Percentiles rank a stretch among this genome's conserved stretches.
These are phyloP conservation scores for Thymelicus lineola DNA, from an alignment of 2,888 invertebrate genomes.

Conservation along the genomic window DNA sequence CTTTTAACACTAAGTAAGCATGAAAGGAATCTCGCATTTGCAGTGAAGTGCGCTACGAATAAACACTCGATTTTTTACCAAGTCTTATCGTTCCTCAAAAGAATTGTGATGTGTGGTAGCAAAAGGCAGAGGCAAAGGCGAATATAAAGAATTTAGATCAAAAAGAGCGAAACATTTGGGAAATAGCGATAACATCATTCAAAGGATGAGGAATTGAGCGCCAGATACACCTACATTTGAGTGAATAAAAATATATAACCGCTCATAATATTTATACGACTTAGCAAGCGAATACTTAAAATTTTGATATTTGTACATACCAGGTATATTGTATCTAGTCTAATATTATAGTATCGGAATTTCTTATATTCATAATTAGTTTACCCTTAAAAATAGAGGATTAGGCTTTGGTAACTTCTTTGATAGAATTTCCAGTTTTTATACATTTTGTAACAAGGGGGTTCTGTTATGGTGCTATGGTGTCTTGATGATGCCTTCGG, in stretches of 20 bases:
- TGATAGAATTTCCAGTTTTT: no score
- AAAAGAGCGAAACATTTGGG: conserved; percentile 79
- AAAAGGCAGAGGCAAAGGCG: conserved; percentile 70
- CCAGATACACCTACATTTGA: conserved; percentile 72
- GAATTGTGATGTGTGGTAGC: conserved; percentile 65
- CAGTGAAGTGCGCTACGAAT: conserved; percentile 21
- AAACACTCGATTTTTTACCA: conserved; percentile 57
- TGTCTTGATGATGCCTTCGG: no score
- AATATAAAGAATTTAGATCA: conserved; percentile 79
- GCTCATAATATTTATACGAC: conserved; percentile 49
- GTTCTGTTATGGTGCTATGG: no score
- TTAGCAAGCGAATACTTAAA: background rate
- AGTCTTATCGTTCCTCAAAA: conserved; percentile 70
- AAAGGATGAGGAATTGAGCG: conserved; percentile 77
- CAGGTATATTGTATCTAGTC: no score
- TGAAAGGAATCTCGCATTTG: conserved; percentile 16
- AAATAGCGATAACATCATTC: conserved; percentile 79
- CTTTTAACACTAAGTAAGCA: conserved; percentile 43
- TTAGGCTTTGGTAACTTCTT: no score
- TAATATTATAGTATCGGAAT: no score
- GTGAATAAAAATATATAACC: conserved; percentile 71
- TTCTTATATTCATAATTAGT: no score
- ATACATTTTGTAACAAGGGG: no score
- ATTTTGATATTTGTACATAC: no score
- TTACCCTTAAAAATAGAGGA: no score